A percentile compares a stretch with the other conserved stretches of the same genome.
phyloP scores from a whole-genome alignment of 2,797 vertebrate species.

The Alfaro cultratus region DNA sequence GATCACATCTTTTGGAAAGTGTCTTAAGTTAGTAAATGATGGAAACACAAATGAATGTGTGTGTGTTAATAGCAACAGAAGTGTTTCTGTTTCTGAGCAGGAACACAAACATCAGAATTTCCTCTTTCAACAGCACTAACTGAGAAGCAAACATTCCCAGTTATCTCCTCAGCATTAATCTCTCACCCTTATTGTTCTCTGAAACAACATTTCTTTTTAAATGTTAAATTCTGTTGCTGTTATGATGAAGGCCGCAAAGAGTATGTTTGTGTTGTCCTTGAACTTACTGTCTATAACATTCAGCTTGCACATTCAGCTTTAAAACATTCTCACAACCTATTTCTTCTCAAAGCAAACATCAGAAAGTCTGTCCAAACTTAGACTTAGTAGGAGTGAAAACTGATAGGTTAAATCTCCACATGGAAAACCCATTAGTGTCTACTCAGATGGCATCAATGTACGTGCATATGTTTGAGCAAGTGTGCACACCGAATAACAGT shows the following conservation, averaged over 20 bases:
- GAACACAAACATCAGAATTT: slow-evolving; percentile 38
- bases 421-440: slow-evolving; percentile 44
- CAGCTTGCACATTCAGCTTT: not conserved
- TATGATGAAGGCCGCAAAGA: not conserved
- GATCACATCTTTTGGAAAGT: not conserved
- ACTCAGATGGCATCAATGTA: slow-evolving; percentile 9
- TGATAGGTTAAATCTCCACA: slow-evolving; percentile 33
- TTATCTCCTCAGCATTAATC: slow-evolving; percentile 12
- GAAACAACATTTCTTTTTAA: not conserved
- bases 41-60: not conserved
- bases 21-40: not conserved
- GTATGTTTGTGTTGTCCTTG: not conserved
- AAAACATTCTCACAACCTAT: not conserved
- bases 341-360: not conserved
- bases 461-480: slow-evolving; percentile 5
- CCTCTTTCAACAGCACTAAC: slow-evolving; percentile 27
- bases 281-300: not conserved
- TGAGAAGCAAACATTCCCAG: slow-evolving; percentile 60
- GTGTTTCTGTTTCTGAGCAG: slow-evolving; percentile 42
- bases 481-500: slow-evolving; percentile 32
- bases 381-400: slow-evolving; percentile 29
- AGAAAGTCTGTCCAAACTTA: slow-evolving; percentile 8
- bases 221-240: not conserved
- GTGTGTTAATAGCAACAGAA: not conserved
- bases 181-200: not conserved